Evolutionary conservation across 2,797 vertebrate species (phyloP).

Genomic region (Myiotriccus ornatus): DNA sequence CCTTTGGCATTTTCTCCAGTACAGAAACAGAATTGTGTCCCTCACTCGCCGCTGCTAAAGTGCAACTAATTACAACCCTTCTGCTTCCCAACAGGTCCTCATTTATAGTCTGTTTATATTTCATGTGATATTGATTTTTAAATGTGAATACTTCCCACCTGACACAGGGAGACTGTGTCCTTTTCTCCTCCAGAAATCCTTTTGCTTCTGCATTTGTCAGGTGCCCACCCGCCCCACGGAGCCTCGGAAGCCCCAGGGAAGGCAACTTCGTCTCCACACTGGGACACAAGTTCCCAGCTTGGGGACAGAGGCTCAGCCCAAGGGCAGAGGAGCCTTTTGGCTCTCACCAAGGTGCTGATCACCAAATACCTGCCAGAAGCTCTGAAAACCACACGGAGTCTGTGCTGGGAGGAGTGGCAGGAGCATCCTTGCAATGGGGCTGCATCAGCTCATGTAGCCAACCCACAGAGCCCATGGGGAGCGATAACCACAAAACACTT

Average conservation of each 20-base stretch:
- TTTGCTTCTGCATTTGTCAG: not conserved
- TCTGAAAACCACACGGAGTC: not conserved
- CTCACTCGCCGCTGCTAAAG: not conserved
- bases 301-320: not conserved
- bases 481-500: not conserved
- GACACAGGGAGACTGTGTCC: not conserved
- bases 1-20: not conserved
- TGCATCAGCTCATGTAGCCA: not conserved
- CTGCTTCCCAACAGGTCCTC: conserved; percentile 29
- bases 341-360: rapidly evolving
- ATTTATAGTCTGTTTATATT: conserved; percentile 37
- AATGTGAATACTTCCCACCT: not conserved
- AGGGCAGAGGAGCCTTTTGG: not conserved
- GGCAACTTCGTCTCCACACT: not conserved
- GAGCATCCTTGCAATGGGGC: rapidly evolving
- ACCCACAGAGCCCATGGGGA: not conserved
- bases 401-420: not conserved
- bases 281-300: not conserved
- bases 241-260: not conserved
- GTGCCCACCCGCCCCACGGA: not conserved
- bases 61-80: conserved; percentile 17
- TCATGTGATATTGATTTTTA: conserved; percentile 25
- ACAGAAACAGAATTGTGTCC: not conserved
- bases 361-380: not conserved
- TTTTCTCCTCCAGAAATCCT: not conserved